Base-by-base conservation (phyloP, 2,113 vertebrate species). In the Suncus etruscus region DNA sequence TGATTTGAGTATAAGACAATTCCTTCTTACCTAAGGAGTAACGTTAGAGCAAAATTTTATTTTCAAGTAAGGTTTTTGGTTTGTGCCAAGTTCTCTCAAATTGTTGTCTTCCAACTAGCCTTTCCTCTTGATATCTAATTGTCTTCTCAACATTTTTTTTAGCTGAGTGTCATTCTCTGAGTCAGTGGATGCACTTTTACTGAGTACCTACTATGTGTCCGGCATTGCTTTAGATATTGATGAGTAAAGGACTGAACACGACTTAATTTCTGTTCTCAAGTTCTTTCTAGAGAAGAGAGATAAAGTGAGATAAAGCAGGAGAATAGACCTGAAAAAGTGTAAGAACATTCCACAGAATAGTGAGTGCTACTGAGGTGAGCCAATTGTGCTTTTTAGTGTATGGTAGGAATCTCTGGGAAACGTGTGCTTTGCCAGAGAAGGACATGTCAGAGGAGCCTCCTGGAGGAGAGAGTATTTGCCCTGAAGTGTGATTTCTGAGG, bases 41-140 rank as follows among this genome's bases (percentile, higher is more conserved):
- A 61, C 75, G 77, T 39, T 91, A 69, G 87, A 89, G 32, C 27
- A 92, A 54, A 91, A 24, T 54, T 31, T 58, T 66, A 72, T 51
- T 58, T 86, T 50, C 27, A 32, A 20, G 24, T 70, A 50, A 92
- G 80, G 12, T 5, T 8, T 66, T 16, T 61, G 58, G 58, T 22
- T 83, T 79, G 16, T 86, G 61, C n/a, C 11, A 18, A 83, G 10
- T 6, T 66, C 48, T 88, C 22, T 31, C 83, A 87, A 75, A 58
- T 22, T 4, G 54, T 0, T 45, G 65, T 75, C 69, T 91, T 45
- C 45, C 25, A 45, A 29, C 27, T 48, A 3, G 27, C 51, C 18
- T 93, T 75, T 48, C 3, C 31, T 1, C 10, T 15, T 25, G 45
- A 7, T 51, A 48, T 50, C 58, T 50, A 39, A 9, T 4, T 79